phyloP scores from a whole-genome alignment of 2,888 invertebrate species.

The Leptinotarsa peninsularis region DNA sequence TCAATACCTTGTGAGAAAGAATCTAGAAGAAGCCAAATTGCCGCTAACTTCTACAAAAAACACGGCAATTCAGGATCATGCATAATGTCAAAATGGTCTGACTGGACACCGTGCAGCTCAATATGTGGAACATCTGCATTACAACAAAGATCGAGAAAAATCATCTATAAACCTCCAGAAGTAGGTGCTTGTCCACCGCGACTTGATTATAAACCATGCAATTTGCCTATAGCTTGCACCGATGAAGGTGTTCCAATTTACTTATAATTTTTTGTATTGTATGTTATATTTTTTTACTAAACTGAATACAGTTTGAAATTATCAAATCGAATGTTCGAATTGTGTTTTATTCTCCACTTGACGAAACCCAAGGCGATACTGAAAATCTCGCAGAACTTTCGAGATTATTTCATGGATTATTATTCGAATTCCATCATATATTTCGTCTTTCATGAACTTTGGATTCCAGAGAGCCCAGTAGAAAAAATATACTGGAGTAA shows the following conservation, averaged over 20 bases:
- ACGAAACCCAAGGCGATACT: too few relatives aligned
- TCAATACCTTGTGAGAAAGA: conserved; percentile 24
- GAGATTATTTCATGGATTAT: too few relatives aligned
- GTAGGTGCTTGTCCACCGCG: conserved; percentile 61
- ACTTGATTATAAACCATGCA: conserved; percentile 62
- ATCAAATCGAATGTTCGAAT: too few relatives aligned
- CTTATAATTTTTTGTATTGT: not conserved
- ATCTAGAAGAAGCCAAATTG: conserved; percentile 50
- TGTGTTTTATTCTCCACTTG: too few relatives aligned
- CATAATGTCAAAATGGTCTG: conserved; percentile 66
- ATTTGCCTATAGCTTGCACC: conserved; percentile 53
- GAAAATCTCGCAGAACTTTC: too few relatives aligned
- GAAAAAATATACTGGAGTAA: too few relatives aligned
- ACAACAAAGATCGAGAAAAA: conserved; percentile 69
- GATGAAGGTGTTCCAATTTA: conserved; percentile 46
- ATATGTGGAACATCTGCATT: conserved; percentile 73
- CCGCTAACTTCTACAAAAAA: not conserved
- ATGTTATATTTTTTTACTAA: too few relatives aligned
- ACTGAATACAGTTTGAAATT: too few relatives aligned
- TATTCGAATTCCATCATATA: too few relatives aligned
- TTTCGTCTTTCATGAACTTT: too few relatives aligned
- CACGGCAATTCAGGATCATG: conserved; percentile 55
- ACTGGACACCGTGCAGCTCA: conserved; percentile 74
- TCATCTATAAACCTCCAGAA: conserved; percentile 60
- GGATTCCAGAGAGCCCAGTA: too few relatives aligned